Evolutionary conservation across 2,113 vertebrate genomes (phyloP).

Genomic region (Sceloporus undulatus): DNA sequence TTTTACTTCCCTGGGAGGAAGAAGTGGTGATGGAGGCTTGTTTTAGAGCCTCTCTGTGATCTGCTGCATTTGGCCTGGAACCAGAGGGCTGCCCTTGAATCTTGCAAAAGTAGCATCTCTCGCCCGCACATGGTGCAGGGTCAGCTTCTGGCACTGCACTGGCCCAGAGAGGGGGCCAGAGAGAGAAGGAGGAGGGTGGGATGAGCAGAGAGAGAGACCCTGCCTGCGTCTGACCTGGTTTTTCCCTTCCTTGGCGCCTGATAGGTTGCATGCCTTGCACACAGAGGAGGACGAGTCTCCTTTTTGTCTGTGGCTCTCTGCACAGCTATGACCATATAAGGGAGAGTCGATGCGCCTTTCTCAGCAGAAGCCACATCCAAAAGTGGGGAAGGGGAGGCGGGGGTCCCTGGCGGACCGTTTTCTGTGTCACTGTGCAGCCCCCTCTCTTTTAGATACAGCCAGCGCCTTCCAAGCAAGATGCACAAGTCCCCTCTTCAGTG

Average conservation of each 20-base stretch:
- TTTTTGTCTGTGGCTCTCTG: not conserved
- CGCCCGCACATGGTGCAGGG: not conserved
- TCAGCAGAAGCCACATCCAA: not conserved
- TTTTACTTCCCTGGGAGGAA: too few relatives aligned
- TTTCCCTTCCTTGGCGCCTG: conserved; percentile 21
- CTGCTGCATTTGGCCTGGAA: too few relatives aligned
- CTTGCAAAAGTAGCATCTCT: too few relatives aligned
- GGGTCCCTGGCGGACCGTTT: not conserved
- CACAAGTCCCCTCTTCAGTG: not conserved
- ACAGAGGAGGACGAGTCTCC: not conserved
- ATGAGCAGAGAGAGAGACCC: not conserved
- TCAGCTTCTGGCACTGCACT: not conserved
- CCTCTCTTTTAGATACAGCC: too few relatives aligned
- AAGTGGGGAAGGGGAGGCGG: not conserved
- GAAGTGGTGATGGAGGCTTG: too few relatives aligned
- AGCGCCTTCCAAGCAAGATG: not conserved
- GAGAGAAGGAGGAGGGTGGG: rapidly evolving
- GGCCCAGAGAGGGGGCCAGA: not conserved
- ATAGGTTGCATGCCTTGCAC: conserved; percentile 24
- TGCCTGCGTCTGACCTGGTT: conserved; percentile 45
- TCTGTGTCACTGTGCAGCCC: conserved; percentile 18
- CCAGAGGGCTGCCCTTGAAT: too few relatives aligned
- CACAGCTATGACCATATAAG: conserved; percentile 41
- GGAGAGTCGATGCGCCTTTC: not conserved
- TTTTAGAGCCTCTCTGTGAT: too few relatives aligned